Evolutionary conservation across 2,113 vertebrate species (phyloP).

Genomic region (Plecturocebus donacophilus): DNA sequence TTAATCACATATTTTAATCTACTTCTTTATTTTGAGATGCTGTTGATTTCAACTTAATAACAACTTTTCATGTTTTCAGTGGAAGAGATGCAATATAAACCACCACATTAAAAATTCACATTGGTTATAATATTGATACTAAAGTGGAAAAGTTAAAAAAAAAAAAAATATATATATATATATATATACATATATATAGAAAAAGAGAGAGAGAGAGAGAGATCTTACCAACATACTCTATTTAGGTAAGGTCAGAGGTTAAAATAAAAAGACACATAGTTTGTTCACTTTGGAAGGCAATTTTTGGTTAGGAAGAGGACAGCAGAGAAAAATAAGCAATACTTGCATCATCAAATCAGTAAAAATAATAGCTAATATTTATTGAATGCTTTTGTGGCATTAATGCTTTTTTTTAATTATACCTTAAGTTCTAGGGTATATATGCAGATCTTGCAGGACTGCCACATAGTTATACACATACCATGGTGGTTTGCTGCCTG

Average conservation of each 20-base stretch:
- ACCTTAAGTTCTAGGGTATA: too few relatives aligned
- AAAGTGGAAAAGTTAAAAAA: slow-evolving; percentile 34
- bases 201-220: too few relatives aligned
- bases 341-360: background rate
- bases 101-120: background rate
- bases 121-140: background rate
- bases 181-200: too few relatives aligned
- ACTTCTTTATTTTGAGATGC: slow-evolving; percentile 27
- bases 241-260: background rate
- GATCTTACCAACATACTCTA: background rate
- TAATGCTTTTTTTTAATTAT: too few relatives aligned
- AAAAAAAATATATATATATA: background rate
- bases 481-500: too few relatives aligned
- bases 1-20: background rate
- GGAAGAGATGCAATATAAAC: background rate
- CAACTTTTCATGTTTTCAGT: background rate
- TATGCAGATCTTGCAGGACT: too few relatives aligned
- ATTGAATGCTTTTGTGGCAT: background rate
- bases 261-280: background rate
- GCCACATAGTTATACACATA: too few relatives aligned
- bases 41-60: background rate
- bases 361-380: background rate
- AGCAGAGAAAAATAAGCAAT: slow-evolving; percentile 25
- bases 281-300: background rate
- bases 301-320: slow-evolving; percentile 22